These are phyloP conservation scores for Pachyuromys duprasi DNA, from an alignment of 2,797 vertebrate species.

Conservation along the genomic window DNA sequence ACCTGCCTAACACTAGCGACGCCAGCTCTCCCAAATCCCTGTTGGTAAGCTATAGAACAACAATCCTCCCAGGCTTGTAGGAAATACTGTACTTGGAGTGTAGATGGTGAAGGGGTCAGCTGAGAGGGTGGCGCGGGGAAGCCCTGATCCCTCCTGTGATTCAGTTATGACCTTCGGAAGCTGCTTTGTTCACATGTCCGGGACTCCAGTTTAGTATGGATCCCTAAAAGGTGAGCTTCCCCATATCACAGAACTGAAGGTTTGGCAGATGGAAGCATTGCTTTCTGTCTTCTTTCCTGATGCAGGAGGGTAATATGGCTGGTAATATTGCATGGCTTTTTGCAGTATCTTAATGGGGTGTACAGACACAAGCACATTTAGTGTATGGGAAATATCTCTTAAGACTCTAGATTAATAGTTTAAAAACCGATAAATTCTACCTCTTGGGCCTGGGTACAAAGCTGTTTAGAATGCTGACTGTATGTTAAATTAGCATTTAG, in stretches of 20 bases:
- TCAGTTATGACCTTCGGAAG: not conserved
- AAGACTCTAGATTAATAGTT: not conserved
- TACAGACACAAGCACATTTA: conserved; percentile 2
- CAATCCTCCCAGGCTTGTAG: not conserved
- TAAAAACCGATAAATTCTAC: conserved; percentile 51
- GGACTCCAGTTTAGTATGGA: not conserved
- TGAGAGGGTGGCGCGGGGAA: not conserved
- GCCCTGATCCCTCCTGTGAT: not conserved
- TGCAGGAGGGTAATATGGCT: not conserved
- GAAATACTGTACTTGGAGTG: not conserved
- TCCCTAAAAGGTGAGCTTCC: not conserved
- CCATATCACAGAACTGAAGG: not conserved
- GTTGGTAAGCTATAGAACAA: conserved; percentile 89
- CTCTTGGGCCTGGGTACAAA: not conserved
- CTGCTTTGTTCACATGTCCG: not conserved
- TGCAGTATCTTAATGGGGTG: not conserved
- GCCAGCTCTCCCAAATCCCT: conserved; percentile 89
- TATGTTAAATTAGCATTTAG: not conserved
- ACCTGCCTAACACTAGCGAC: conserved; percentile 90
- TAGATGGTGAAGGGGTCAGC: not conserved
- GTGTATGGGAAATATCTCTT: not conserved
- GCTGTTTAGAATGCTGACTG: conserved; percentile 5
- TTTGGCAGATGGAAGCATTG: not conserved
- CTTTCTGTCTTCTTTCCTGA: conserved; percentile 47
- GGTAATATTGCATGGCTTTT: not conserved